Conservation (phyloP, 1,140 invertebrate species). For the Mylabris phalerata region DNA sequence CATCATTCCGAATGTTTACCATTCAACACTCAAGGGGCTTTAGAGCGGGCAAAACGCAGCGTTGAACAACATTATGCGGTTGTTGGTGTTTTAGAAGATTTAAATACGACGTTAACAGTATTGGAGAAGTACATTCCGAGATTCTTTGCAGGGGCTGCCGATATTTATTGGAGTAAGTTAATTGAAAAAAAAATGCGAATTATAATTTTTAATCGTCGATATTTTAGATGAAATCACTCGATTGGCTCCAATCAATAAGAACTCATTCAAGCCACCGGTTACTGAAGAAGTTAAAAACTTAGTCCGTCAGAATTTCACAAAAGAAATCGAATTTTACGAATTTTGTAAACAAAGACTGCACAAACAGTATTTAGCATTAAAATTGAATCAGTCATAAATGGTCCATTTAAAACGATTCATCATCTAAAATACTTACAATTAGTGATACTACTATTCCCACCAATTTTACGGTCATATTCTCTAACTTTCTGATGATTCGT, state of each 20-base stretch:
- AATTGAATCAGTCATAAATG: constrained; percentile 33
- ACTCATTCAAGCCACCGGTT: constrained; percentile 80
- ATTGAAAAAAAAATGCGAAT: background rate
- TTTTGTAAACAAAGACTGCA: constrained; percentile 81
- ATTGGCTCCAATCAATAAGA: constrained; percentile 74
- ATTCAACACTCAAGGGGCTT: constrained; percentile 75
- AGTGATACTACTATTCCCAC: too few relatives aligned
- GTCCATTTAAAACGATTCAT: too few relatives aligned
- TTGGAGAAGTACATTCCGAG: constrained; percentile 76
- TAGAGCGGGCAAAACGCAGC: constrained; percentile 75
- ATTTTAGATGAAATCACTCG: constrained; percentile 64
- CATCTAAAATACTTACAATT: too few relatives aligned
- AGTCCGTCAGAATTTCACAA: constrained; percentile 78
- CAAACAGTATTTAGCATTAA: constrained; percentile 67
- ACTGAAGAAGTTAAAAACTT: constrained; percentile 79
- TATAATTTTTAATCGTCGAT: constrained; percentile 12
- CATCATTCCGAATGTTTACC: constrained; percentile 81
- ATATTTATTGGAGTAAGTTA: constrained; percentile 71
- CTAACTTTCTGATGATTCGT: too few relatives aligned
- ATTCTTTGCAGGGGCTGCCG: constrained; percentile 71
- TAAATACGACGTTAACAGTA: constrained; percentile 76
- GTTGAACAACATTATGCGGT: constrained; percentile 82
- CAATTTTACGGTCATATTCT: too few relatives aligned
- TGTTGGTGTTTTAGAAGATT: constrained; percentile 79
- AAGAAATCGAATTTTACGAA: constrained; percentile 87